Evolutionary conservation across 2,888 invertebrate genomes (phyloP).

Genomic region (Allolobophora icterica): DNA sequence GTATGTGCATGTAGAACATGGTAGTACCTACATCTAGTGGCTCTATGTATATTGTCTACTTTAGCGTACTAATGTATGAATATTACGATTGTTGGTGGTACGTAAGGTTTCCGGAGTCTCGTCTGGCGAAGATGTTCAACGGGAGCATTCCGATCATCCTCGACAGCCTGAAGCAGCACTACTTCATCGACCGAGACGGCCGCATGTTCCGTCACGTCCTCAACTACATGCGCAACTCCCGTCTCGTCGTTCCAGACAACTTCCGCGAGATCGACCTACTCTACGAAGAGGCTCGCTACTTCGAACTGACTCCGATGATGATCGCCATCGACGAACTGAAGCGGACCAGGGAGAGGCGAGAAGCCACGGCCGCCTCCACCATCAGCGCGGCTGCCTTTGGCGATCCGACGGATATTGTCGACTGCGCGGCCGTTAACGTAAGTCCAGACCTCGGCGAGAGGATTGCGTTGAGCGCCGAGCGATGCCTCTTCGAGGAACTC

Average conservation of each 20-base stretch:
- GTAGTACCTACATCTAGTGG: no score
- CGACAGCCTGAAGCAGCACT: constrained; percentile 94
- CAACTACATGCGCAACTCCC: constrained; percentile 91
- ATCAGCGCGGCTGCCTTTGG: background rate
- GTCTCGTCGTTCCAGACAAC: constrained; percentile 83
- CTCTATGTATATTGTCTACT: no score
- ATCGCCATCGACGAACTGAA: constrained; percentile 58
- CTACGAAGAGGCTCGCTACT: constrained; percentile 86
- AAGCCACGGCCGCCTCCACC: background rate
- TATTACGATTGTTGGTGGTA: background rate
- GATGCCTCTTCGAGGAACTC: constrained; percentile 73
- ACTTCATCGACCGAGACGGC: constrained; percentile 97
- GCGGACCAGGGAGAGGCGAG: constrained; percentile 46
- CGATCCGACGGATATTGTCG: constrained; percentile 67
- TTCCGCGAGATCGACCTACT: constrained; percentile 86
- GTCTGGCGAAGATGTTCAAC: constrained; percentile 89
- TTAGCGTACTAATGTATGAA: no score
- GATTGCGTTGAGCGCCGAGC: constrained; percentile 81
- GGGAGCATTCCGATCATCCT: constrained; percentile 93
- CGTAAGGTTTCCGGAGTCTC: constrained; percentile 85
- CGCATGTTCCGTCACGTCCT: constrained; percentile 96
- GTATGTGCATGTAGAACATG: no score
- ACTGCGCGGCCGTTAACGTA: constrained; percentile 81
- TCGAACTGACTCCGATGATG: constrained; percentile 75
- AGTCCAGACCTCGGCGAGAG: constrained; percentile 82